Evolutionary conservation across 2,888 invertebrate species (phyloP).

Genomic region (Teleiodes luculella): DNA sequence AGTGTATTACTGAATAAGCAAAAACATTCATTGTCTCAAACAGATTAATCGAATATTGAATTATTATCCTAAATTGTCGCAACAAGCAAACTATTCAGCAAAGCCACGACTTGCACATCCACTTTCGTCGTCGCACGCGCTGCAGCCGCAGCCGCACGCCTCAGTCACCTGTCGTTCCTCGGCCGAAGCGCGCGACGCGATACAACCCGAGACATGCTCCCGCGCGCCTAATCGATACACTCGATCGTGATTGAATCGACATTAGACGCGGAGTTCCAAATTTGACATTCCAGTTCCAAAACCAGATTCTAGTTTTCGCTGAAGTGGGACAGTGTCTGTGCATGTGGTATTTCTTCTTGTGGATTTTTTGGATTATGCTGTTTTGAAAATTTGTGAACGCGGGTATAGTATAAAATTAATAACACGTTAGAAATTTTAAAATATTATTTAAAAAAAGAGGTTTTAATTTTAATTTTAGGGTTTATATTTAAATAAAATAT

Average conservation of each 20-base stretch:
- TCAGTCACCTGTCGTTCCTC: constrained; percentile 39
- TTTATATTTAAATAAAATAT: too few species aligned
- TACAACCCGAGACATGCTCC: constrained; percentile 23
- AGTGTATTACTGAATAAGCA: too few species aligned
- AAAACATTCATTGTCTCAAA: background rate
- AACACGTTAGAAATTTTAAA: too few species aligned
- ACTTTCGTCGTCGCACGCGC: constrained; percentile 1
- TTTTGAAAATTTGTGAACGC: constrained; percentile 23
- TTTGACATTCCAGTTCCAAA: background rate
- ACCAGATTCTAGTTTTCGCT: background rate
- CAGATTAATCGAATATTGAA: background rate
- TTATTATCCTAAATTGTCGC: background rate
- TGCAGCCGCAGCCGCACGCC: background rate
- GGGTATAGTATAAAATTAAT: constrained; percentile 26
- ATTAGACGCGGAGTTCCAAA: constrained; percentile 20
- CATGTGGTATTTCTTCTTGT: constrained; percentile 39
- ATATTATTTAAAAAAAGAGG: too few species aligned
- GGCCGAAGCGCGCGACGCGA: constrained; percentile 27
- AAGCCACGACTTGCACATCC: background rate
- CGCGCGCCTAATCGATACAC: constrained; percentile 41
- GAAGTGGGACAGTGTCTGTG: constrained; percentile 27
- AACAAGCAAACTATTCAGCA: background rate
- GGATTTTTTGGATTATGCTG: constrained; percentile 28
- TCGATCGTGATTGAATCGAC: constrained; percentile 32
- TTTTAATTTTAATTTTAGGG: too few species aligned